Evolutionary conservation across 2,797 vertebrate species (phyloP), one percentile per base, ranked within the genome.

Genomic region (Dryobates pubescens): DNA sequence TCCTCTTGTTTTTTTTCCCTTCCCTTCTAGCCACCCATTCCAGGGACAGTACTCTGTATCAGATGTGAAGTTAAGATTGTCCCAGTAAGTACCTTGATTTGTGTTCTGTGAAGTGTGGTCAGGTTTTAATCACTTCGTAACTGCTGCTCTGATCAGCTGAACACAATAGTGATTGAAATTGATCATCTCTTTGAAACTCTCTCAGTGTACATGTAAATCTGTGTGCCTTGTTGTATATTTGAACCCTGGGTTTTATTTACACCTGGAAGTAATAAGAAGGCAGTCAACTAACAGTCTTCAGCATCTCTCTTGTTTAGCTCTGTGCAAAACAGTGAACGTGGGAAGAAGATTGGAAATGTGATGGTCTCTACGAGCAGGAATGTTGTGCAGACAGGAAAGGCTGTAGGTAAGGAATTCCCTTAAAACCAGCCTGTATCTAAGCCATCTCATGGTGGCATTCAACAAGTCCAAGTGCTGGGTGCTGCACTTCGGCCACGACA

Each of bases 21-120:
- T 10, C 8, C 72, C 29, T 91, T 96, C 30, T 74, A 99, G 99
- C 77, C 99, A 99, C 82, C 99, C 99, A 13, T 99, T 99, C 96
- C 99, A 99, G 95, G 99, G 99, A 51, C 98, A 99, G 93, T 99
- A 99, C 97, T 99, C 99, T 3, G 99, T 99, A 13, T 97, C 98
- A 2, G 99, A 99, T 62, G 98, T 99, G 76, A 99, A 99, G 89
- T 97, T 99, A 69, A 98, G 99, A 75, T 98, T 99, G 82, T 99
- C 99, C 77, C 99, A 99, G 99, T 99, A 97, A 99, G 99, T 99
- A 20, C 34, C 58, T 89, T 27, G 14, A 57, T 76, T 58, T 29
- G 10, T 84, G 14, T 69, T 67, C 79, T 26, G 22, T 41, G 4
- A 27, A 30, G 16, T 83, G 29, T 65, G 43, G 20, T 95, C 43